Base-by-base conservation (phyloP, 2,888 invertebrate genomes). In the Chymomyza fuscimana region DNA sequence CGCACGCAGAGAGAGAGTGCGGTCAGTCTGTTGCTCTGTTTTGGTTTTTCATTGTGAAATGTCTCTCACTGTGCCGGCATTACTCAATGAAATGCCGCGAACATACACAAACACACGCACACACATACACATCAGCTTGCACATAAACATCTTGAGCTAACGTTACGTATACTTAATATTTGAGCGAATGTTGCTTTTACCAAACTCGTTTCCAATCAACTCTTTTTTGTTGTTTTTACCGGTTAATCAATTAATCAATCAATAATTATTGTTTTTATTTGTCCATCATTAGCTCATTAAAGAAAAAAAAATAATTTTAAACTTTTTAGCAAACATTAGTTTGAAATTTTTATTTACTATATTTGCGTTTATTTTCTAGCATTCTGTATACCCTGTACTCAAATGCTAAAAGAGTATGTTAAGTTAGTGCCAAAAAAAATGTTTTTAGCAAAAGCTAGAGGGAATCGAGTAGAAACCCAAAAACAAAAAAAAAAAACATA, bases 91-190 rank as follows among this genome's bases (percentile, higher is more conserved):
- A 80, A 69, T 32, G 32, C 1, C 7, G 32, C 32, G 32, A 32
- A 69, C 61, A 66, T n/a, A 32, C 40, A 56, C 25, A 25, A 25
- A 25, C 10, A 72, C 66, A 67, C 56, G 64, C 29, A 62, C 52
- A 51, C 19, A 40, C 25, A 65, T 9, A 29, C n/a, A 4, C 69
- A 64, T 65, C 10, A 25, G 54, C 22, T 12, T 54, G 15, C 7
- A 4, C 5, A 16, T 56, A 32, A 10, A 16, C 50, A 67, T 65
- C 66, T 70, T 70, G 61, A 66, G 63, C 77, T 72, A 77, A 73
- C 77, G 67, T 82, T 72, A 80, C 75, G 74, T 79, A 72, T 77
- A 65, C 67, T 73, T 80, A 77, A 82, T 73, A 72, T 77, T 72
- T 72, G 65, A 72, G 68, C 61, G 69, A 62, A 66, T 59, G 63